Conservation (phyloP, 2,113 vertebrate genomes). For the Aphyosemion australe region DNA sequence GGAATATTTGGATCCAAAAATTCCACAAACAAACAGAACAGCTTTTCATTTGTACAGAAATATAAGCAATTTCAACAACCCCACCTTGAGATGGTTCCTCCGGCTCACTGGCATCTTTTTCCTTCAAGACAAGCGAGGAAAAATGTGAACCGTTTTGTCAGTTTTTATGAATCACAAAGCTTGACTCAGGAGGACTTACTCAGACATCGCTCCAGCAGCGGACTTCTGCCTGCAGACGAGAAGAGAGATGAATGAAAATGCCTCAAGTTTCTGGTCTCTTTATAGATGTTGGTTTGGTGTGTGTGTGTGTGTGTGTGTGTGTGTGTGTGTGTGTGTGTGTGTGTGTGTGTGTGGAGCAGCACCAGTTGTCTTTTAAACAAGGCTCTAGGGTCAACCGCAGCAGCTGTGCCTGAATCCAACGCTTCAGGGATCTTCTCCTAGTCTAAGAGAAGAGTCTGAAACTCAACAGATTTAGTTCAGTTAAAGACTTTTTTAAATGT, state of each 20-base stretch:
- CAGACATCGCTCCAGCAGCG: conserved; percentile 50
- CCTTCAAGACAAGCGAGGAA: conserved; percentile 26
- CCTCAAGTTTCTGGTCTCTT: conserved; percentile 21
- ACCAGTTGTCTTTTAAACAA: conserved; percentile 52
- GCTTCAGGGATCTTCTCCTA: conserved; percentile 37
- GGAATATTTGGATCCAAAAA: neutral
- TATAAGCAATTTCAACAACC: too few relatives aligned
- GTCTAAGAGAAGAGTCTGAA: neutral
- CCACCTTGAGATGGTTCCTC: conserved; percentile 61
- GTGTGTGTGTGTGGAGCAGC: neutral
- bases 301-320: conserved; percentile 34
- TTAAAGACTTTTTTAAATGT: neutral
- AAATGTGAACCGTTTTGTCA: neutral
- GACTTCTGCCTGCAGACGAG: neutral
- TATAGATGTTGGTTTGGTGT: conserved; percentile 38
- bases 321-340: conserved; percentile 23
- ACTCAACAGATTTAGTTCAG: neutral
- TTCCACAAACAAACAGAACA: neutral
- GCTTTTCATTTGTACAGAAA: neutral
- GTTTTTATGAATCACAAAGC: neutral
- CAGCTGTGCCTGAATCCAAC: conserved; percentile 58
- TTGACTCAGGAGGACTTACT: conserved; percentile 43
- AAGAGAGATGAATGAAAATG: conserved; percentile 23
- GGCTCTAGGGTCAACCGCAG: neutral
- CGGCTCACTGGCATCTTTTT: conserved; percentile 57